These are phyloP conservation scores for Trichomalopsis sarcophagae DNA, from an alignment of 1,140 invertebrate genomes.

Conservation along the genomic window DNA sequence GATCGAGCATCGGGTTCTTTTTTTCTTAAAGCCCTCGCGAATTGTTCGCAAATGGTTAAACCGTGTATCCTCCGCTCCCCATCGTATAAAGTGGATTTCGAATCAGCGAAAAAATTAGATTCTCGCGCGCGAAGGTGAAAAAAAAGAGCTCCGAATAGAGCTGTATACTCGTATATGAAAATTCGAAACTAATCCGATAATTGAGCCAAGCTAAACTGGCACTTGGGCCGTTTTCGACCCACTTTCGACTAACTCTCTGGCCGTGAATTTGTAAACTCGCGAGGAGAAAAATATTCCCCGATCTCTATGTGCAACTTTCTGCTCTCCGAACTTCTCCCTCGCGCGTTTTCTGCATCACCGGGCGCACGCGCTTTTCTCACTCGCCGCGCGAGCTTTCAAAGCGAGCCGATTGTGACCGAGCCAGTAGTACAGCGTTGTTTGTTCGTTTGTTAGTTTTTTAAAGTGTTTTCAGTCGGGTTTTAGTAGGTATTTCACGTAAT, in stretches of 20 bases:
- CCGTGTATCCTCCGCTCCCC: background rate
- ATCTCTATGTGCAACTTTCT: background rate
- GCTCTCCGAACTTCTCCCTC: background rate
- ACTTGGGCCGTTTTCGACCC: conserved; percentile 20
- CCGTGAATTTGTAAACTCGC: conserved; percentile 39
- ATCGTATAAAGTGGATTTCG: conserved; percentile 15
- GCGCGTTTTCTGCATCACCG: background rate
- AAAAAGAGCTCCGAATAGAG: background rate
- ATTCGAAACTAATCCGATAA: conserved; percentile 33
- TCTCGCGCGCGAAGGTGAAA: background rate
- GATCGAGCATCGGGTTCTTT: too few relatives aligned
- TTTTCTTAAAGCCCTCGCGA: too few relatives aligned
- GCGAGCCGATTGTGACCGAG: background rate
- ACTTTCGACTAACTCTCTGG: conserved; percentile 16
- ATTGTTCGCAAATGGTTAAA: conserved; percentile 22
- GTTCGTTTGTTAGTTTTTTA: background rate
- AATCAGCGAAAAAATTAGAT: conserved; percentile 12
- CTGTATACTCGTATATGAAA: background rate
- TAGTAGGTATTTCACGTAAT: background rate
- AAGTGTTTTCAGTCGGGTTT: background rate
- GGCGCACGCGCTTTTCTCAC: too few relatives aligned
- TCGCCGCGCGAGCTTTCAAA: background rate
- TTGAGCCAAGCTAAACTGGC: background rate
- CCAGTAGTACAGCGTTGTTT: too few relatives aligned
- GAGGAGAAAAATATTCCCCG: background rate